These are phyloP conservation scores for Mesitornis unicolor DNA, from an alignment of 2,113 vertebrate species.

Conservation along the genomic window DNA sequence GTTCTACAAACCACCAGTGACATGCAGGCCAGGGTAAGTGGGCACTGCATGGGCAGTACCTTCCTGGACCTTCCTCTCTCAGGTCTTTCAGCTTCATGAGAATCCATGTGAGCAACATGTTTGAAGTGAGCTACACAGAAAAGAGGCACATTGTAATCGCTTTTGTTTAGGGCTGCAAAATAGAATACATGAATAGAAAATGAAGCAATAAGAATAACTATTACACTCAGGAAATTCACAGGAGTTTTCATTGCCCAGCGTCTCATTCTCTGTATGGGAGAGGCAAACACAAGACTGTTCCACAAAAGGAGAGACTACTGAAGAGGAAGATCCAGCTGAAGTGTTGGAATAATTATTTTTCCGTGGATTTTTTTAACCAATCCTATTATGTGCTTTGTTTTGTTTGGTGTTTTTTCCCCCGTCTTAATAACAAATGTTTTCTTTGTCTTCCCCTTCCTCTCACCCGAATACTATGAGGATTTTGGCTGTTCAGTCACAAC, in stretches of 20 bases:
- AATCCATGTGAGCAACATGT: not conserved
- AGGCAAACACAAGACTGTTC: not conserved
- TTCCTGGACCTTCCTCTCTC: not conserved
- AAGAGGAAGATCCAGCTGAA: not conserved
- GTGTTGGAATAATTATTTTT: not conserved
- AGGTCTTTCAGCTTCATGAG: not conserved
- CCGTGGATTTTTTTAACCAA: not conserved
- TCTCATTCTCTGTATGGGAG: not conserved
- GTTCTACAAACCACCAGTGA: not conserved
- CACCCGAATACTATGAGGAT: not conserved
- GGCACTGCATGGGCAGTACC: not conserved
- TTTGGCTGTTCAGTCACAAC: not conserved
- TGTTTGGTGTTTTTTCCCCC: not conserved
- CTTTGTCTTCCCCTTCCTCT: not conserved
- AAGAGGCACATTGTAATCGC: not conserved
- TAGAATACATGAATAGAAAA: constrained; percentile 35
- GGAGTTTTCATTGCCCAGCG: not conserved
- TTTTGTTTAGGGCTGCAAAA: constrained; percentile 42
- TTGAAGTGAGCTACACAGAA: not conserved
- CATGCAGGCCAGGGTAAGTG: rapidly evolving
- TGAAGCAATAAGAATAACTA: constrained; percentile 19
- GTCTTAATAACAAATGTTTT: not conserved
- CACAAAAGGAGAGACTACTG: not conserved
- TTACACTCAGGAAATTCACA: not conserved
- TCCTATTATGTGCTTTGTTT: not conserved